These are phyloP conservation scores for Sebastes baramenuke DNA, from an alignment of 2,797 vertebrate species.

Conservation along the genomic window DNA sequence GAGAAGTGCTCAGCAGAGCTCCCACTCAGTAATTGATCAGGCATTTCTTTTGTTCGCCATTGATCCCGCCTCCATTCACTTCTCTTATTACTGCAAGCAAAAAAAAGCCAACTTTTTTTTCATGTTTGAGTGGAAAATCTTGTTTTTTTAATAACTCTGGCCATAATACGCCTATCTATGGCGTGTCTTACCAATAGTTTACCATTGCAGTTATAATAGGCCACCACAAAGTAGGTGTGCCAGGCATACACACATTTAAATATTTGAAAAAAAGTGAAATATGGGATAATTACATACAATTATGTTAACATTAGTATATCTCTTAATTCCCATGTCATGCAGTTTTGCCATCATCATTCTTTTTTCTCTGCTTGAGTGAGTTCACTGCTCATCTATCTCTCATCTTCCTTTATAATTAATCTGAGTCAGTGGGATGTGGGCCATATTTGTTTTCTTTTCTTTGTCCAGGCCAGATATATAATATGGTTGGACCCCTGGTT, in stretches of 20 bases:
- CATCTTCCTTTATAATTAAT: constrained; percentile 18
- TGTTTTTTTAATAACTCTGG: neutral
- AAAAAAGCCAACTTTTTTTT: neutral
- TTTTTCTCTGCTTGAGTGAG: neutral
- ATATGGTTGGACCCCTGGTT: constrained; percentile 28
- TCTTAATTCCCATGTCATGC: neutral
- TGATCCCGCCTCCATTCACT: constrained; percentile 68
- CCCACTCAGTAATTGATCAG: constrained; percentile 52
- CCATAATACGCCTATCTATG: neutral
- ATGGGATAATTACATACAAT: neutral
- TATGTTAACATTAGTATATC: neutral
- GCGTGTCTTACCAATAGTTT: neutral
- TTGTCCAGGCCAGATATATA: constrained; percentile 27
- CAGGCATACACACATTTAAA: neutral
- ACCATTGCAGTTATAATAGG: neutral
- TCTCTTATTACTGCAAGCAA: constrained; percentile 5
- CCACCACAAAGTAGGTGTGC: neutral
- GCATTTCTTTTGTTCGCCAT: constrained; percentile 74
- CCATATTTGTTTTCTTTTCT: constrained; percentile 28
- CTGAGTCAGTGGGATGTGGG: constrained; percentile 11
- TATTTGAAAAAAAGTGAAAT: neutral
- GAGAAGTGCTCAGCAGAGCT: constrained; percentile 16
- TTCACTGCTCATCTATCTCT: constrained; percentile 25
- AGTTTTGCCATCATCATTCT: neutral
- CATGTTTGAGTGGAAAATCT: constrained; percentile 8